Evolutionary conservation across 2,888 invertebrate species (phyloP).

Genomic region (Andrena chrysosceles): DNA sequence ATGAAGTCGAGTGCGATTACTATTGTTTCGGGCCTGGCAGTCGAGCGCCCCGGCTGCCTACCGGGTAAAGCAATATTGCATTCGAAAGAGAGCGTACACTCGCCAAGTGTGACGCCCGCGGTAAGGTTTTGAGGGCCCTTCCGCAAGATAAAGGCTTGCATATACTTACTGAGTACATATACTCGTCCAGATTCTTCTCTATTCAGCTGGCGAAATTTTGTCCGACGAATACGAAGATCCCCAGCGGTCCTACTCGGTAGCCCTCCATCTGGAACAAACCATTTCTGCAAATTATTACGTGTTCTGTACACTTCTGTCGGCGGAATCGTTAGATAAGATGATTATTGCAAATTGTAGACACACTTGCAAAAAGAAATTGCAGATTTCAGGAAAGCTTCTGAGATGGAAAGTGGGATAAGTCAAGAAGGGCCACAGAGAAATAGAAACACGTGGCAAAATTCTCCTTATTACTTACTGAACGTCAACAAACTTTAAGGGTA

Average conservation of each 20-base stretch:
- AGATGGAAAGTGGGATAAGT: too few relatives aligned
- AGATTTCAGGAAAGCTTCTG: too few relatives aligned
- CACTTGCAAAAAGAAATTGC: too few relatives aligned
- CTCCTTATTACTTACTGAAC: too few relatives aligned
- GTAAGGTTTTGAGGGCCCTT: slow-evolving; percentile 80
- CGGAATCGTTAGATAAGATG: too few relatives aligned
- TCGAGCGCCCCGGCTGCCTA: slow-evolving; percentile 71
- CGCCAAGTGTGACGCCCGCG: slow-evolving; percentile 81
- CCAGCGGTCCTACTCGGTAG: neutral
- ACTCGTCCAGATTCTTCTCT: slow-evolving; percentile 68
- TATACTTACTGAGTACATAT: slow-evolving; percentile 80
- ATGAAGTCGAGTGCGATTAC: slow-evolving; percentile 74
- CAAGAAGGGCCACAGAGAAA: too few relatives aligned
- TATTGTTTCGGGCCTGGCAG: slow-evolving; percentile 75
- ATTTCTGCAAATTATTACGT: neutral
- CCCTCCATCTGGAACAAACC: neutral
- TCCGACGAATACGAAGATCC: slow-evolving; percentile 74
- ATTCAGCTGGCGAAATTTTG: slow-evolving; percentile 73
- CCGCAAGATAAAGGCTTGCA: slow-evolving; percentile 80
- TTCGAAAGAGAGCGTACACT: slow-evolving; percentile 75
- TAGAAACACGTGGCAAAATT: too few relatives aligned
- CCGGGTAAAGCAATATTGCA: slow-evolving; percentile 76
- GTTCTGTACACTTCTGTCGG: too few relatives aligned
- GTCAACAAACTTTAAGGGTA: too few relatives aligned
- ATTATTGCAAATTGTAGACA: too few relatives aligned